Percentiles rank a stretch among this genome's conserved stretches.
Conservation (phyloP, 2,888 invertebrate genomes). For the Boloria euphrosyne region DNA sequence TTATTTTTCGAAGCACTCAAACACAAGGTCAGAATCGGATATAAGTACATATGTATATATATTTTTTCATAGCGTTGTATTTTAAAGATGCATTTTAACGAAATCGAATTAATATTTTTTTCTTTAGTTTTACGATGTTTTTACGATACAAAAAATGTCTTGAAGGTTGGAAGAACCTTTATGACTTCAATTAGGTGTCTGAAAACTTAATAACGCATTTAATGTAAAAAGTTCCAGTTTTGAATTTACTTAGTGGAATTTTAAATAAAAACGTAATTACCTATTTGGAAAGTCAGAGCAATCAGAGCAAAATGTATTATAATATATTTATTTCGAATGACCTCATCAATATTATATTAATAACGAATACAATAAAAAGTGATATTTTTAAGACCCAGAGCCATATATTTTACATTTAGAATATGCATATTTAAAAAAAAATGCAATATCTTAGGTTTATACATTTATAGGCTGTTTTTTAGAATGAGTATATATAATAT, state of each 20-base stretch:
- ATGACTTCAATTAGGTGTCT: conserved; percentile 12
- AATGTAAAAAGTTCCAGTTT: conserved; percentile 8
- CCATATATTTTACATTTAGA: neutral
- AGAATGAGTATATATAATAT: neutral
- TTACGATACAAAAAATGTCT: conserved; percentile 17
- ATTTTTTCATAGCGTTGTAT: neutral
- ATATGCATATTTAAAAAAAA: too few relatives aligned
- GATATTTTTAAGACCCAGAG: neutral
- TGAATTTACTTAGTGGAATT: conserved; percentile 10
- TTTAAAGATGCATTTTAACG: conserved; percentile 10
- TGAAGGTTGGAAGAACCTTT: conserved; percentile 19
- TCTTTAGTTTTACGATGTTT: conserved; percentile 17
- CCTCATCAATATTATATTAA: neutral
- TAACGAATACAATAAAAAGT: neutral
- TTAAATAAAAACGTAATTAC: conserved; percentile 10
- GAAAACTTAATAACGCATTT: conserved; percentile 16
- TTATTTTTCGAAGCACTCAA: neutral
- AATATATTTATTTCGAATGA: neutral
- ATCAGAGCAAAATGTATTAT: neutral
- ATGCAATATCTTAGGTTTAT: too few relatives aligned
- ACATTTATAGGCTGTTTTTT: neutral
- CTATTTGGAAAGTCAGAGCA: neutral
- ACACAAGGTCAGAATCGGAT: conserved; percentile 10
- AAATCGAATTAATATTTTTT: conserved; percentile 16
- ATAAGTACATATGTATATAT: too few relatives aligned